phyloP scores from a whole-genome alignment of 1,140 invertebrate genomes.

The Neodiprion pinetum region DNA sequence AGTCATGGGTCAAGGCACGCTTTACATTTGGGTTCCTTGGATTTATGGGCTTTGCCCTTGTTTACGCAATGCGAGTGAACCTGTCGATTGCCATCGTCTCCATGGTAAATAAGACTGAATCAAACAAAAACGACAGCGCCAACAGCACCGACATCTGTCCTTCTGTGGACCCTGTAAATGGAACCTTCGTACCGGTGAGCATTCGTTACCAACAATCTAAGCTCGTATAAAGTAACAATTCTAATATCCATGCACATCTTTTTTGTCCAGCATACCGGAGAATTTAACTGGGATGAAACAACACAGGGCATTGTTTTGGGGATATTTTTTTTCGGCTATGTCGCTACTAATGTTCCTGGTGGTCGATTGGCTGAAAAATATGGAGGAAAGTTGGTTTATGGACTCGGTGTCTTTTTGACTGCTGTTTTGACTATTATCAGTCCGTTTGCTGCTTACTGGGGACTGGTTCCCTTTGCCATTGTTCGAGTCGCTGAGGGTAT shows the following conservation, averaged over 20 bases:
- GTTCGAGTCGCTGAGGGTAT: slow-evolving; percentile 86
- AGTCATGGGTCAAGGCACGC: slow-evolving; percentile 73
- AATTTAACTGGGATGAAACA: slow-evolving; percentile 80
- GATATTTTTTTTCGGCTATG: slow-evolving; percentile 88
- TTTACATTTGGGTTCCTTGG: slow-evolving; percentile 81
- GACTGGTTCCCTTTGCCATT: slow-evolving; percentile 75
- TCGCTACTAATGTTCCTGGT: slow-evolving; percentile 86
- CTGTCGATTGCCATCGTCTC: slow-evolving; percentile 93
- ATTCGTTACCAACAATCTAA: neutral
- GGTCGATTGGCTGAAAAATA: slow-evolving; percentile 81
- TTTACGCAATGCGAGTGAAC: slow-evolving; percentile 92
- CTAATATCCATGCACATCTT: slow-evolving; percentile 20
- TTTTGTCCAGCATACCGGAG: slow-evolving; percentile 66
- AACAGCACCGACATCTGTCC: slow-evolving; percentile 67
- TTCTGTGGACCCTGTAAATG: slow-evolving; percentile 60
- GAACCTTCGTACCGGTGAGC: slow-evolving; percentile 66
- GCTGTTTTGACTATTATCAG: slow-evolving; percentile 80
- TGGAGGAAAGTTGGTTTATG: slow-evolving; percentile 83
- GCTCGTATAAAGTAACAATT: neutral
- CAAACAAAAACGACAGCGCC: slow-evolving; percentile 60
- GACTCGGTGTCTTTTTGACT: slow-evolving; percentile 77
- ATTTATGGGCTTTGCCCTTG: slow-evolving; percentile 80
- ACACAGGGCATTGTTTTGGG: slow-evolving; percentile 84
- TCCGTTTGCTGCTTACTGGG: slow-evolving; percentile 75
- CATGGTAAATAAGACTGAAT: slow-evolving; percentile 84